Conservation (phyloP, 1,140 invertebrate species). For the Apis laboriosa region DNA sequence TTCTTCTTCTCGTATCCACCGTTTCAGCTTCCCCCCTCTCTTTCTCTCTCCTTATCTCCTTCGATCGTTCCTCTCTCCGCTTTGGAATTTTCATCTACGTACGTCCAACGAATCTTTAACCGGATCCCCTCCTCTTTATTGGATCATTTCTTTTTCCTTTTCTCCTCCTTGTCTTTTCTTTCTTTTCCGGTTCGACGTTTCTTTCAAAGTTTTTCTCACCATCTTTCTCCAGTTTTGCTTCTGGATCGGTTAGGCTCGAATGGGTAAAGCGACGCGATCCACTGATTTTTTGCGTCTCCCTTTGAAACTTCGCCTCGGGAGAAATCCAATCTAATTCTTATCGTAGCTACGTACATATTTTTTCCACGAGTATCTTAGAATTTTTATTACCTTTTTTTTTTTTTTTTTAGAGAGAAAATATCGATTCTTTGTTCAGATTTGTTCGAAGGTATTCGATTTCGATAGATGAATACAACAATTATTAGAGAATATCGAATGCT, state of each 20-base stretch:
- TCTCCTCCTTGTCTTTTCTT: neutral
- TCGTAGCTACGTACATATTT: too few species aligned
- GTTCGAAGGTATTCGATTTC: too few species aligned
- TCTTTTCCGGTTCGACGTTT: neutral
- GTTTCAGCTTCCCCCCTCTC: neutral
- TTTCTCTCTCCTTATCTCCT: slow-evolving; percentile 1
- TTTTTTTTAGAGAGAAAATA: too few species aligned
- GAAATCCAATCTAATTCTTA: slow-evolving; percentile 5
- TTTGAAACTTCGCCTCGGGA: neutral
- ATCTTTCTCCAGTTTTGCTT: too few species aligned
- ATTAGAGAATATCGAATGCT: too few species aligned
- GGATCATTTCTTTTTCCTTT: slow-evolving; percentile 9
- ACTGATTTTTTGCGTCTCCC: slow-evolving; percentile 7
- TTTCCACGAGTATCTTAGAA: neutral
- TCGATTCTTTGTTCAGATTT: too few species aligned
- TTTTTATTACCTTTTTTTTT: too few species aligned
- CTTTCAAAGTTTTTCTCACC: too few species aligned
- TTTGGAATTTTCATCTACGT: slow-evolving; percentile 46
- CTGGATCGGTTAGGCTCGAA: slow-evolving; percentile 6
- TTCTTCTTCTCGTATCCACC: too few species aligned
- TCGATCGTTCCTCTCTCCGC: neutral
- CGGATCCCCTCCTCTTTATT: slow-evolving; percentile 28
- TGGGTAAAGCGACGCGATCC: neutral
- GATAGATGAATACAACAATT: too few species aligned
- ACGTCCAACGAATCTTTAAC: slow-evolving; percentile 35